Evolutionary conservation across 2,888 invertebrate genomes (phyloP).

Genomic region (Tubulanus polymorphus): DNA sequence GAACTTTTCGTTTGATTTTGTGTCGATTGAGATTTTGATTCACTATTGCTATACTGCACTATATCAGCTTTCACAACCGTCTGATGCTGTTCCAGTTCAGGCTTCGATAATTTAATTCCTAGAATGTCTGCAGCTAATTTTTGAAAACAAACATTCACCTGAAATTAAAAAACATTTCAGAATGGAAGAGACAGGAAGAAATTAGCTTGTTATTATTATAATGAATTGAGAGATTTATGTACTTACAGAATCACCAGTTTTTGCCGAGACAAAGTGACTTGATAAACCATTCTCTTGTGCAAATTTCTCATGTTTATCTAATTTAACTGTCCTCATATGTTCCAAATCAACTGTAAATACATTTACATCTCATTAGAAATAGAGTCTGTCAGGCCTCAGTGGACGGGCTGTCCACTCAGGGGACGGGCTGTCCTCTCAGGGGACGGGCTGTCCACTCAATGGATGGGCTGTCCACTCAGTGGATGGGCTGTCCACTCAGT

Average conservation of each 20-base stretch:
- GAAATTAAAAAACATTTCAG: constrained; percentile 13
- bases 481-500: no score
- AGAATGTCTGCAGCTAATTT: constrained; percentile 68
- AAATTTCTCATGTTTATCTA: constrained; percentile 56
- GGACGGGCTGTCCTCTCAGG: no score
- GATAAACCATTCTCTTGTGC: constrained; percentile 55
- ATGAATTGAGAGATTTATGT: background rate
- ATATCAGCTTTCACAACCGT: constrained; percentile 67
- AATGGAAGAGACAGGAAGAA: no score
- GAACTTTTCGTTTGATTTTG: constrained; percentile 23
- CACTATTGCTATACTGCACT: constrained; percentile 35
- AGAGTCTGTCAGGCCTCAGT: no score
- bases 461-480: no score
- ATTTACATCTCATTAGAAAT: no score
- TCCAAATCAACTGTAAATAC: constrained; percentile 55
- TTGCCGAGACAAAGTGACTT: constrained; percentile 57
- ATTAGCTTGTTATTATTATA: no score
- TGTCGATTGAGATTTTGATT: constrained; percentile 17
- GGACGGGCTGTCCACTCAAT: no score
- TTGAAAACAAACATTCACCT: constrained; percentile 60
- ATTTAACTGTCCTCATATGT: constrained; percentile 55
- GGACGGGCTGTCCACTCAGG: no score
- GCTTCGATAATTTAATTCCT: constrained; percentile 63
- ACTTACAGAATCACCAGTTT: constrained; percentile 58
- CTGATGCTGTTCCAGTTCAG: constrained; percentile 66